Evolutionary conservation across 37 sponge, comb jelly and placozoan species (phyloP), one percentile per base, ranked within the genome.

Genomic region (Halisarca cf. caerulea): DNA sequence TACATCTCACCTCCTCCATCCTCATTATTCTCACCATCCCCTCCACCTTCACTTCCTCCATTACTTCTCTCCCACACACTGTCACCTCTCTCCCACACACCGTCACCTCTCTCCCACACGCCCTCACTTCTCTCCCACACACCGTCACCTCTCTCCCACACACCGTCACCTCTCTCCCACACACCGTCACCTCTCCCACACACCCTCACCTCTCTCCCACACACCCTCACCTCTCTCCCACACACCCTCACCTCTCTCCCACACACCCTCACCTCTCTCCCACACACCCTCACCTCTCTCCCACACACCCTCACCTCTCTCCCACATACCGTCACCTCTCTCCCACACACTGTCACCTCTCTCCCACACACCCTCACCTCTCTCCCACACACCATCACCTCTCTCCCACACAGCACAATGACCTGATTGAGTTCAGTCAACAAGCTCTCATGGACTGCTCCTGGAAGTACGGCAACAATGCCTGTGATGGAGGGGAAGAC

Each of bases 401-500:
- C 36, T 37, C 60, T 4, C 4, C 35, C 34, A 2, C 30, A 34
- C 33, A 74, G 77, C 44, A 74, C 45, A 2, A 21, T 4, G 24
- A 70, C 32, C 82, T 91, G 57, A 57, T 88, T 18, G 17, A 74
- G 15, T 43, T 95, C 51, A 95, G 92, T 85, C 92, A 93, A 36
- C 95, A 92, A 57, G 83, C 88, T 47, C 64, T 98, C 25, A 85
- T 98, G 72, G 99, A 98, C 71, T 98, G 99, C 78, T 88, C 95
- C 53, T 98, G 99, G 99, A 94, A 89, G 15, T 88, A 87, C 68
- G 99, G 99, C 28, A 98, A 98, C 91, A 94, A 94, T 83, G 99
- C 90, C 24, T 98, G 99, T 91, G 99, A 98, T 83, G 99, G 99
- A 14, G 99, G 99, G 21, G 99, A 98, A 90, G 91, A 92, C 44